phyloP scores from a whole-genome alignment of 2,797 vertebrate species.

The Tolypeutes matacus region DNA sequence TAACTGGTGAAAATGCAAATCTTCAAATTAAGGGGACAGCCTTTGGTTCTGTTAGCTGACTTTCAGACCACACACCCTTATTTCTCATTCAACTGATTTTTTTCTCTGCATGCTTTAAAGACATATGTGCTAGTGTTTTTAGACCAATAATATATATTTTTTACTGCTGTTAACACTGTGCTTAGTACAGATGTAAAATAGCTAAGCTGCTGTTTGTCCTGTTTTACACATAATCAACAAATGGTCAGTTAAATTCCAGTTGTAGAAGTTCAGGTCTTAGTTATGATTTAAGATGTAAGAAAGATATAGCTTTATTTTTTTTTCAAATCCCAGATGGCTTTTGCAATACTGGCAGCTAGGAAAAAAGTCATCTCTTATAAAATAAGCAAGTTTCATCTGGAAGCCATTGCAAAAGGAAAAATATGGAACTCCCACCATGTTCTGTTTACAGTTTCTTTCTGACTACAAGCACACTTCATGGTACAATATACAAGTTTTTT shows the following conservation, averaged over 20 bases:
- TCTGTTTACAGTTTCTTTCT: slow-evolving; percentile 57
- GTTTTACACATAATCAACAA: slow-evolving; percentile 51
- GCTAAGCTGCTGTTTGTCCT: background rate
- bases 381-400: slow-evolving; percentile 81
- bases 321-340: slow-evolving; percentile 69
- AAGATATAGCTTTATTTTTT: slow-evolving; percentile 59
- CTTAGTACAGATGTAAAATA: slow-evolving; percentile 24
- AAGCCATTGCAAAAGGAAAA: slow-evolving; percentile 59
- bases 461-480: background rate
- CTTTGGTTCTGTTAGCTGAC: background rate
- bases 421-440: background rate
- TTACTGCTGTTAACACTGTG: slow-evolving; percentile 7
- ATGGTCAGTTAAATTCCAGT: slow-evolving; percentile 39
- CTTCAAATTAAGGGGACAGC: background rate
- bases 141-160: slow-evolving; percentile 47
- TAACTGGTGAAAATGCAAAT: background rate
- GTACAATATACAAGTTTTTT: background rate
- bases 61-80: background rate
- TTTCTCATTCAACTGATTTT: slow-evolving; percentile 14
- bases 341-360: slow-evolving; percentile 42
- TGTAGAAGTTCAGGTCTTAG: slow-evolving; percentile 12
- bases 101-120: slow-evolving; percentile 4
- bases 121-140: background rate
- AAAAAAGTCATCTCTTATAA: slow-evolving; percentile 49
- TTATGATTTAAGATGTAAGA: slow-evolving; percentile 61